These are phyloP conservation scores for Hapalemur alaotrensis DNA, from an alignment of 2,797 vertebrate species.

Conservation along the genomic window DNA sequence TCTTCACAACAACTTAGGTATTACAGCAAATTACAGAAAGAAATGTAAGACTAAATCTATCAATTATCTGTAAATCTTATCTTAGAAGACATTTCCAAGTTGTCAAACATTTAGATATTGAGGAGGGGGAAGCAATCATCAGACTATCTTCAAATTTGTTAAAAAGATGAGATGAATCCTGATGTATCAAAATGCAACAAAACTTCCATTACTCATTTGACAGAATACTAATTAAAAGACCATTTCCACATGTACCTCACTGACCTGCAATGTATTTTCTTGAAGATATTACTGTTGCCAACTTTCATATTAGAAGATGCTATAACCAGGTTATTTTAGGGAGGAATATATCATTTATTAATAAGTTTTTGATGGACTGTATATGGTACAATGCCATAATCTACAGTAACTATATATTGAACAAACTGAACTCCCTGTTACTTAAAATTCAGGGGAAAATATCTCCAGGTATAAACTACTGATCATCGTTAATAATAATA, in stretches of 20 bases:
- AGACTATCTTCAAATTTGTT: background rate
- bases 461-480: background rate
- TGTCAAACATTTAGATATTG: conserved; percentile 2
- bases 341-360: background rate
- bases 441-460: conserved; percentile 11
- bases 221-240: conserved; percentile 10
- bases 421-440: background rate
- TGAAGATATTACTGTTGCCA: background rate
- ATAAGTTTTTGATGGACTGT: background rate
- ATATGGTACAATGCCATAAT: background rate
- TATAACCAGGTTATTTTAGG: conserved; percentile 23
- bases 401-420: background rate
- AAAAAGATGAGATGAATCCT: background rate
- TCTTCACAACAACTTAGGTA: background rate
- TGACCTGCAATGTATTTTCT: background rate
- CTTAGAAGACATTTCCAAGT: conserved; percentile 24
- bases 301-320: background rate
- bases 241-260: background rate
- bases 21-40: background rate
- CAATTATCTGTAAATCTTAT: background rate
- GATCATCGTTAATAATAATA: background rate
- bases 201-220: background rate
- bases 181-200: background rate
- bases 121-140: background rate
- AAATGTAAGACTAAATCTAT: background rate